A percentile compares a stretch with the other conserved stretches of the same genome.
phyloP scores from a whole-genome alignment of 2,113 vertebrate genomes.

The Malurus cyaneus region DNA sequence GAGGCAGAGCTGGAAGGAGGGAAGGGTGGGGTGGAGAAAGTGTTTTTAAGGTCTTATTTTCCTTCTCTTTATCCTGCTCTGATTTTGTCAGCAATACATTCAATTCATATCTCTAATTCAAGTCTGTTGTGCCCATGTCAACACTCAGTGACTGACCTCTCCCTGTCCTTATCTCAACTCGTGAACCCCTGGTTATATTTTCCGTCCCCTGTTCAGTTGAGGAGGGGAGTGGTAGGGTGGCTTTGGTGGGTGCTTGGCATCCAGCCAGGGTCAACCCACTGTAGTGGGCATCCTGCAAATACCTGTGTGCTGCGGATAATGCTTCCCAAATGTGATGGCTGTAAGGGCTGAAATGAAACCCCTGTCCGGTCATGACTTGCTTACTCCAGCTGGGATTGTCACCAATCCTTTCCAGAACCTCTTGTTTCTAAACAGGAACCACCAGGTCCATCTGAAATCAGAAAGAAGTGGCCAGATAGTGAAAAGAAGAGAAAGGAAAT shows the following conservation, averaged over 20 bases:
- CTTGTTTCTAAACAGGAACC: neutral
- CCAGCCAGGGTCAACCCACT: neutral
- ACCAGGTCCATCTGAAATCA: neutral
- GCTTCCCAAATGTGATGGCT: neutral
- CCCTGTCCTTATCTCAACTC: neutral
- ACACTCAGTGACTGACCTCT: neutral
- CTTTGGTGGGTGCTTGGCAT: neutral
- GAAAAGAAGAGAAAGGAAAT: neutral
- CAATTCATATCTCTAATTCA: neutral
- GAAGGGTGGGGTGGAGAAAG: neutral
- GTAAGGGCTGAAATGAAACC: neutral
- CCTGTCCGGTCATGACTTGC: neutral
- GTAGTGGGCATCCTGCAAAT: neutral
- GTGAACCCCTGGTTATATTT: neutral
- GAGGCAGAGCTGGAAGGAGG: neutral
- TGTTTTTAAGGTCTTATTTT: neutral
- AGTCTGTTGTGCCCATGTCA: neutral
- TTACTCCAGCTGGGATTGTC: neutral
- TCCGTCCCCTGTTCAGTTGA: neutral
- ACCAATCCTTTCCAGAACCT: neutral
- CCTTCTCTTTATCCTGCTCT: neutral
- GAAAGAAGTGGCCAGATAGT: neutral
- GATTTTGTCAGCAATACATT: neutral
- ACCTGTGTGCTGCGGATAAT: neutral
- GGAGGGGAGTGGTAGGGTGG: neutral